These are phyloP conservation scores for Zosterops japonicus DNA, from an alignment of 2,113 vertebrate species.

Conservation along the genomic window DNA sequence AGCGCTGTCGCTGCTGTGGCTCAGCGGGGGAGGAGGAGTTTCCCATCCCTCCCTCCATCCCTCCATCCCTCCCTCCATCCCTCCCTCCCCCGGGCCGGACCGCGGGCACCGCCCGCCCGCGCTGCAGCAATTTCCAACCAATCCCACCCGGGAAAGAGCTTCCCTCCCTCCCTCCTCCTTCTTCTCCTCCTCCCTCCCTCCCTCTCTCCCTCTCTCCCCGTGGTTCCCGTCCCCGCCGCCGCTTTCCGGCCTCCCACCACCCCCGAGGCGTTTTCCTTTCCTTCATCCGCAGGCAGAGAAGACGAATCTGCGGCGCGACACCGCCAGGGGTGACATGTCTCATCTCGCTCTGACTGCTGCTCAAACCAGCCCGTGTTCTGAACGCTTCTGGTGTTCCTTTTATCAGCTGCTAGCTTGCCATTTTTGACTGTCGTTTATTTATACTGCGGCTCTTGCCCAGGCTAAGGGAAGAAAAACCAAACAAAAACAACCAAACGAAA, in stretches of 20 bases:
- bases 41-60: too few species aligned
- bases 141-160: background rate
- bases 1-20: rapidly evolving
- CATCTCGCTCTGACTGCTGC: rapidly evolving
- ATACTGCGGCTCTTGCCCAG: background rate
- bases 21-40: background rate
- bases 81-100: too few species aligned
- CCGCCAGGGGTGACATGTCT: rapidly evolving
- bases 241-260: background rate
- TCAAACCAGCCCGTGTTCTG: background rate
- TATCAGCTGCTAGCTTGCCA: rapidly evolving
- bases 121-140: slow-evolving; percentile 28
- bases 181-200: rapidly evolving
- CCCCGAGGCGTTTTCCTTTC: background rate
- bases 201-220: background rate
- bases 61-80: too few species aligned
- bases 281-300: rapidly evolving
- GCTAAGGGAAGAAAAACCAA: too few species aligned
- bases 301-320: rapidly evolving
- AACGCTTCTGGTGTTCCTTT: background rate
- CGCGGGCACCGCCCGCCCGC: background rate
- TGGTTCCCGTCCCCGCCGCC: rapidly evolving
- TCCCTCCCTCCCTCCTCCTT: too few species aligned
- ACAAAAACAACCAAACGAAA: rapidly evolving
- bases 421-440: background rate